Conservation (phyloP, 2,797 vertebrate species). For the Limnodromus scolopaceus region DNA sequence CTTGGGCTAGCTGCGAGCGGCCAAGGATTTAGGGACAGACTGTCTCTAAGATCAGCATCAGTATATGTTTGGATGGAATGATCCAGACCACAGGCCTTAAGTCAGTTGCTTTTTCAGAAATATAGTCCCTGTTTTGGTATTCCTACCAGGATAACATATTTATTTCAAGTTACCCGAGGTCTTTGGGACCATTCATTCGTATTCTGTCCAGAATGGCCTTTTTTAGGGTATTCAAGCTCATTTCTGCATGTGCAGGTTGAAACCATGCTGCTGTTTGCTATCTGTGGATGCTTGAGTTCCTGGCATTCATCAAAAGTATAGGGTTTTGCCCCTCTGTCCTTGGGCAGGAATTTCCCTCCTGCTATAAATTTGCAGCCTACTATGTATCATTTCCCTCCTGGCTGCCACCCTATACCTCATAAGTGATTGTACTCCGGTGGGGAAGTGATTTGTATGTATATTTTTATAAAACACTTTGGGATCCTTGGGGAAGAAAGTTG, state of each 20-base stretch:
- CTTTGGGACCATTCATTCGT: accelerated
- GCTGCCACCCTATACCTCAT: slow-evolving; percentile 58
- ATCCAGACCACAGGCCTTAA: not conserved
- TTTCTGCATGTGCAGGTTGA: not conserved
- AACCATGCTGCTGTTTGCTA: not conserved
- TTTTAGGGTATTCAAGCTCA: not conserved
- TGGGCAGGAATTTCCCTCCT: slow-evolving; percentile 49
- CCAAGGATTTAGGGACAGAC: not conserved
- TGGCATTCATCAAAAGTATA: not conserved
- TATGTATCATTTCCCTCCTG: slow-evolving; percentile 55
- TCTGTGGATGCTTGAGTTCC: not conserved
- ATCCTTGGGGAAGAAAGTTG: slow-evolving; percentile 70
- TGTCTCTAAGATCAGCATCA: not conserved
- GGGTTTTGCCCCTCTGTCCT: slow-evolving; percentile 60
- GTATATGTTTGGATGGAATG: not conserved
- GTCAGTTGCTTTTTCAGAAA: not conserved
- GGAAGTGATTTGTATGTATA: slow-evolving; percentile 71
- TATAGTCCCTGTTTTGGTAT: not conserved
- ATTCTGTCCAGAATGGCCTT: not conserved
- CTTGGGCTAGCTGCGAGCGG: not conserved
- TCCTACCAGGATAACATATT: not conserved
- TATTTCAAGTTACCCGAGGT: not conserved
- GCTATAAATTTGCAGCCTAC: slow-evolving; percentile 45
- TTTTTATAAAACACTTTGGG: slow-evolving; percentile 71
- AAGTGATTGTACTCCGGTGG: slow-evolving; percentile 68